A percentile compares a stretch with the other conserved stretches of the same genome.
Conservation (phyloP, 2,797 vertebrate species). For the Microctenopoma steveboyesi region DNA sequence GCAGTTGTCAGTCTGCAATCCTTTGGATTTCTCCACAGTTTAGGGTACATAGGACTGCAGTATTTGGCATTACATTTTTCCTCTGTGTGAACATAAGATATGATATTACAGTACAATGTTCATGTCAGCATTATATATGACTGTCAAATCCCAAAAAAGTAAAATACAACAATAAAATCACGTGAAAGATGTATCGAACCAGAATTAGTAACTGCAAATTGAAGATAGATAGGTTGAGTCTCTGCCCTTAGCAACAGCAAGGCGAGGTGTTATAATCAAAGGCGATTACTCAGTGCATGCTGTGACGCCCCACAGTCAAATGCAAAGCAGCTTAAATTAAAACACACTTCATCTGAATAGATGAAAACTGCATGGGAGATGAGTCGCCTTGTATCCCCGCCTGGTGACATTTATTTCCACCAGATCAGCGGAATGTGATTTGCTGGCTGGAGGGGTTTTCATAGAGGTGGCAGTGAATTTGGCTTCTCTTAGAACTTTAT, state of each 20-base stretch:
- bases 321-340: slow-evolving; percentile 81
- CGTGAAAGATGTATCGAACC: too few relatives aligned
- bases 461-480: slow-evolving; percentile 50
- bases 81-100: not conserved
- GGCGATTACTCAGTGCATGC: slow-evolving; percentile 68
- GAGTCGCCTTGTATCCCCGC: slow-evolving; percentile 63
- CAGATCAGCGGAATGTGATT: slow-evolving; percentile 65
- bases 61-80: not conserved
- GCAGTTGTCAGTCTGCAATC: not conserved
- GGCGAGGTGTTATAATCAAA: slow-evolving; percentile 73
- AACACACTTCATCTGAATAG: slow-evolving; percentile 75
- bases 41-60: not conserved
- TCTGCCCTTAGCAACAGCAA: slow-evolving; percentile 49
- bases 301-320: slow-evolving; percentile 79
- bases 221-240: slow-evolving; percentile 47
- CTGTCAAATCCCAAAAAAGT: not conserved
- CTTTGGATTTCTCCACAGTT: slow-evolving; percentile 6
- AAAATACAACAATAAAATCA: not conserved
- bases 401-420: slow-evolving; percentile 66
- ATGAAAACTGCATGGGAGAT: slow-evolving; percentile 66
- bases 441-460: slow-evolving; percentile 60
- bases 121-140: not conserved
- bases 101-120: not conserved
- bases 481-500: slow-evolving; percentile 27
- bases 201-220: too few relatives aligned